phyloP scores from a whole-genome alignment of 2,888 invertebrate genomes.

The Phortica okadai region DNA sequence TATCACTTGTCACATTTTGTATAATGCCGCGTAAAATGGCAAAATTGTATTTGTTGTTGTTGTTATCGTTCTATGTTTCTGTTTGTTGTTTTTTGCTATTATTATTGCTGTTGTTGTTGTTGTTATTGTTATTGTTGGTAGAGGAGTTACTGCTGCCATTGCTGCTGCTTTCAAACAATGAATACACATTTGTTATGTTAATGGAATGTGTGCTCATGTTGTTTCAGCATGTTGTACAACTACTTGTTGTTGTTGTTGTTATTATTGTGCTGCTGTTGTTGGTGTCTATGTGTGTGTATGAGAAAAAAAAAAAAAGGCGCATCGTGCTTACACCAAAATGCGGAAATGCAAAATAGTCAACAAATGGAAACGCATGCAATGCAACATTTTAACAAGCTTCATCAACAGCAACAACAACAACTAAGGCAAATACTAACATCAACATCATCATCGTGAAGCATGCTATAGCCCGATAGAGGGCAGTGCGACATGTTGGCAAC shows the following conservation, averaged over 20 bases:
- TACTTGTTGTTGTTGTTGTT: not conserved
- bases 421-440: slow-evolving; percentile 43
- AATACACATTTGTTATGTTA: slow-evolving; percentile 62
- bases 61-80: too few species aligned
- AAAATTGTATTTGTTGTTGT: slow-evolving; percentile 40
- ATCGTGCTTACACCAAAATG: not conserved
- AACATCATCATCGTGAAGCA: slow-evolving; percentile 42
- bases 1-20: slow-evolving; percentile 69
- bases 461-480: not conserved
- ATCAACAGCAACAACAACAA: slow-evolving; percentile 38
- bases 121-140: slow-evolving; percentile 24
- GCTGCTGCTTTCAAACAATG: slow-evolving; percentile 46
- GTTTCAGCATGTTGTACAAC: not conserved
- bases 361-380: too few species aligned
- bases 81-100: too few species aligned
- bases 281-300: not conserved
- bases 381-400: not conserved
- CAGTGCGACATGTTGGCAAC: not conserved
- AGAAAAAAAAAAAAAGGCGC: not conserved
- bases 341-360: not conserved
- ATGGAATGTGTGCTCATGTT: slow-evolving; percentile 46
- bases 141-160: slow-evolving; percentile 4
- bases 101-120: too few species aligned
- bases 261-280: too few species aligned
- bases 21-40: slow-evolving; percentile 60